phyloP scores from a whole-genome alignment of 2,888 invertebrate genomes.

The Aleiodes leptofemur region DNA sequence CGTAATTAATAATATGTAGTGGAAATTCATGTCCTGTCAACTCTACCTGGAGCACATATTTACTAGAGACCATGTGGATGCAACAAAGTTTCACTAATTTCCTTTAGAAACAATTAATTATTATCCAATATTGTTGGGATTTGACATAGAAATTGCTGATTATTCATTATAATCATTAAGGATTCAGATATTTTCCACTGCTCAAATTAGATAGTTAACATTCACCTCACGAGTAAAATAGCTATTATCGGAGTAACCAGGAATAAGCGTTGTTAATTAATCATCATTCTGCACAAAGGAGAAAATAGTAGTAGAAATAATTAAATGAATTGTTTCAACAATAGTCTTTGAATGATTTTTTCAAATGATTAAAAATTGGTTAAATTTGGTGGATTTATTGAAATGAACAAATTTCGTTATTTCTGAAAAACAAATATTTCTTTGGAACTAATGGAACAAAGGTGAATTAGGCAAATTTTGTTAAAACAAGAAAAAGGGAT shows the following conservation, averaged over 20 bases:
- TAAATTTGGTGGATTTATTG: too few relatives aligned
- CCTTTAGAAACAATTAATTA: not conserved
- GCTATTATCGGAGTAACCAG: not conserved
- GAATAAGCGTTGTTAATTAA: not conserved
- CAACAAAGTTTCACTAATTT: not conserved
- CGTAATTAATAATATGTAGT: constrained; percentile 23
- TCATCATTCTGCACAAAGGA: not conserved
- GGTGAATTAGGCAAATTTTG: too few relatives aligned
- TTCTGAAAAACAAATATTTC: too few relatives aligned
- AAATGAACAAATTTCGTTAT: too few relatives aligned
- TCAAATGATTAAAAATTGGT: too few relatives aligned
- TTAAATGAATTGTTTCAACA: too few relatives aligned
- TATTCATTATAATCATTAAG: not conserved
- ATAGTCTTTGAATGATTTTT: too few relatives aligned
- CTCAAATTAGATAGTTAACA: constrained; percentile 11
- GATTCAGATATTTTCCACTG: not conserved
- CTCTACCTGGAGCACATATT: constrained; percentile 11
- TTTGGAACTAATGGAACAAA: too few relatives aligned
- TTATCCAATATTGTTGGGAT: not conserved
- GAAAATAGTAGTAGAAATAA: too few relatives aligned
- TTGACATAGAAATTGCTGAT: not conserved
- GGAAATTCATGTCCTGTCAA: constrained; percentile 17
- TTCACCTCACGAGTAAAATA: not conserved
- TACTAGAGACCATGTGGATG: not conserved
- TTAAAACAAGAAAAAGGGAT: too few relatives aligned